Evolutionary conservation across 2,113 vertebrate genomes (phyloP), one percentile per base, ranked within the genome.

Genomic region (Hippocampus guttulatus): DNA sequence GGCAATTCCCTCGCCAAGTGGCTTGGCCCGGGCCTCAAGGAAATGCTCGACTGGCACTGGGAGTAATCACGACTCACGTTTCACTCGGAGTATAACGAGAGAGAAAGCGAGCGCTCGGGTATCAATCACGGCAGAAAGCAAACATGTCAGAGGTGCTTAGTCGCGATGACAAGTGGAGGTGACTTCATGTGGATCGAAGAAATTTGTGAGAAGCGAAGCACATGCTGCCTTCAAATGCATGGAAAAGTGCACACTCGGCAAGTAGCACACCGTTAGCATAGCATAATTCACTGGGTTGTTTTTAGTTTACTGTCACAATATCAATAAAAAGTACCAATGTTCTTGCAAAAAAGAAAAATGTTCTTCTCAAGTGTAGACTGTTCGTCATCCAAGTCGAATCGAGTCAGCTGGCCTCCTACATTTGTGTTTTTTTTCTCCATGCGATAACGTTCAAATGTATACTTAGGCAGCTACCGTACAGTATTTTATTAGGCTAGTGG

Each of bases 101-200:
- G 57, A 58, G 55, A 58, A 10, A 14, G 23, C 74, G 88, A 71
- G 70, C 77, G 74, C 84, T 65, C 71, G 73, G 23, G 80, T 87
- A 91, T 92, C 87, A 89, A 91, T 92, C 89, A 90, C 77, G 75
- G 64, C 3, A 41, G 66, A 88, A 87, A 85, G 81, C 89, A 88
- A 91, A 91, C 85, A 88, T 87, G 88, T 89, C 91, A 90, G 57
- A 60, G 77, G 77, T 80, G 80, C 89, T 88, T 83, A 84, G 72
- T 68, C 52, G 49, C 66, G 61, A 85, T 67, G 70, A 85, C 81
- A 84, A 85, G 77, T 80, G 71, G 73, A 65, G 55, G 74, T 78
- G 64, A 71, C 65, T 70, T 74, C 4, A 80, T 79, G 76, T 70
- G 41, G 58, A 72, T 70, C 25, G 69, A 71, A 75, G 68, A 63